Evolutionary conservation across 2,797 vertebrate species (phyloP).

Genomic region (Discoglossus pictus): DNA sequence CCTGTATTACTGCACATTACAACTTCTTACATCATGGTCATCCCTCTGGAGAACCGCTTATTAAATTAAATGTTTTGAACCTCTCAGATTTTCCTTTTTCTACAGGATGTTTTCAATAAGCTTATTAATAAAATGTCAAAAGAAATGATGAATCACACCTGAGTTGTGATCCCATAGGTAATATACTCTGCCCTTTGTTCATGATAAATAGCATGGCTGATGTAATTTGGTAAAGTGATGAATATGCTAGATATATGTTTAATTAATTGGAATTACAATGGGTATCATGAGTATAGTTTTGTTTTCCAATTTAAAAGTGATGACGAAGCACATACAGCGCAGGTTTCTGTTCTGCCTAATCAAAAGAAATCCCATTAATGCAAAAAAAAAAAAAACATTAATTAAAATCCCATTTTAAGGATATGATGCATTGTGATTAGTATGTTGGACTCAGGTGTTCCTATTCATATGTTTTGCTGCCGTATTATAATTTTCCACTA

Average conservation of each 20-base stretch:
- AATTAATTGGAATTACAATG: conserved; percentile 35
- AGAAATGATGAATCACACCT: conserved; percentile 19
- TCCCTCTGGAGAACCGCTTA: conserved; percentile 27
- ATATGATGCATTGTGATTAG: conserved; percentile 12
- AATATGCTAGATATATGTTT: conserved; percentile 15
- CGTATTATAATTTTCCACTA: neutral
- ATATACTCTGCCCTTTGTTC: conserved; percentile 4
- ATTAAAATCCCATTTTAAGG: conserved; percentile 5
- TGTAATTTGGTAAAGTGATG: conserved; percentile 33
- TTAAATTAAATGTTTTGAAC: conserved; percentile 28
- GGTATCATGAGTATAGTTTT: conserved; percentile 11
- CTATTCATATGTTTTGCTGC: conserved; percentile 15
- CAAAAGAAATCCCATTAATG: neutral
- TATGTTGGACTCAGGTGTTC: neutral
- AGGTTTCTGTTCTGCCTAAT: neutral
- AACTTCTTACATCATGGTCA: conserved; percentile 16
- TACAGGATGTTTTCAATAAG: conserved; percentile 9
- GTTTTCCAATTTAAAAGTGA: conserved; percentile 8
- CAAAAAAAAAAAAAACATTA: neutral
- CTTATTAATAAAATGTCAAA: conserved; percentile 22
- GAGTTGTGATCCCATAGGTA: conserved; percentile 18
- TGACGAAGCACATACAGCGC: neutral
- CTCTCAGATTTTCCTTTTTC: conserved; percentile 1
- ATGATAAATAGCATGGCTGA: conserved; percentile 28
- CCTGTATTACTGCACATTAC: neutral